phyloP scores from a whole-genome alignment of 2,888 invertebrate species.

The Idaea dimidiata region DNA sequence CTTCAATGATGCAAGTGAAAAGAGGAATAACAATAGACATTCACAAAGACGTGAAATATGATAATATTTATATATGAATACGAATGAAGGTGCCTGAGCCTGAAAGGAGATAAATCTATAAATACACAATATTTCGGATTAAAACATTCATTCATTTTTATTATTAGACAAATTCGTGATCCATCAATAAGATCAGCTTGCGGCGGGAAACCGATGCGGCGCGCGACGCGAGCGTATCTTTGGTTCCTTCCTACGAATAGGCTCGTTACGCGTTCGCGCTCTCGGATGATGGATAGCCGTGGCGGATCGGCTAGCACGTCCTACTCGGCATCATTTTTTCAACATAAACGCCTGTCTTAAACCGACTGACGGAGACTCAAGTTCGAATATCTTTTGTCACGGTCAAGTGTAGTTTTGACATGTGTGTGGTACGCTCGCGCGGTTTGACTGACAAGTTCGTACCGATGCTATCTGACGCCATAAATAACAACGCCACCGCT shows the following conservation, averaged over 20 bases:
- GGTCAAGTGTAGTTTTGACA: slow-evolving; percentile 49
- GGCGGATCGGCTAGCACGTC: slow-evolving; percentile 58
- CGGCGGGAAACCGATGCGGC: slow-evolving; percentile 24
- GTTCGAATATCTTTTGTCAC: slow-evolving; percentile 33
- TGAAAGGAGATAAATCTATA: slow-evolving; percentile 48
- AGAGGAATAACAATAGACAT: slow-evolving; percentile 55
- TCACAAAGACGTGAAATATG: slow-evolving; percentile 45
- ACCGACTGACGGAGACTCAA: slow-evolving; percentile 37
- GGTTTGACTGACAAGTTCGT: slow-evolving; percentile 76
- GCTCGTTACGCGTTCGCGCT: slow-evolving; percentile 73
- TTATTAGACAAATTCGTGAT: slow-evolving; percentile 54
- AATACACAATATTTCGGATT: slow-evolving; percentile 34
- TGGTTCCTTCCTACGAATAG: slow-evolving; percentile 57
- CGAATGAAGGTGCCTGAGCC: slow-evolving; percentile 43
- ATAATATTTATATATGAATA: slow-evolving; percentile 46
- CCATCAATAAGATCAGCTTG: slow-evolving; percentile 42
- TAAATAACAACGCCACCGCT: slow-evolving; percentile 75
- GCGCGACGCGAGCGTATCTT: slow-evolving; percentile 44
- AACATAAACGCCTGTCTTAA: slow-evolving; percentile 37
- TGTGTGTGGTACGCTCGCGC: slow-evolving; percentile 48
- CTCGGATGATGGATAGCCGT: slow-evolving; percentile 75
- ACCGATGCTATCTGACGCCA: slow-evolving; percentile 71
- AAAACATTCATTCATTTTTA: slow-evolving; percentile 33
- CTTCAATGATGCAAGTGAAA: slow-evolving; percentile 53
- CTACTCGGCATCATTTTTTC: slow-evolving; percentile 15